A percentile compares a stretch with the other conserved stretches of the same genome.
Conservation (phyloP, 1,140 invertebrate species). For the Drosophila ironensis region DNA sequence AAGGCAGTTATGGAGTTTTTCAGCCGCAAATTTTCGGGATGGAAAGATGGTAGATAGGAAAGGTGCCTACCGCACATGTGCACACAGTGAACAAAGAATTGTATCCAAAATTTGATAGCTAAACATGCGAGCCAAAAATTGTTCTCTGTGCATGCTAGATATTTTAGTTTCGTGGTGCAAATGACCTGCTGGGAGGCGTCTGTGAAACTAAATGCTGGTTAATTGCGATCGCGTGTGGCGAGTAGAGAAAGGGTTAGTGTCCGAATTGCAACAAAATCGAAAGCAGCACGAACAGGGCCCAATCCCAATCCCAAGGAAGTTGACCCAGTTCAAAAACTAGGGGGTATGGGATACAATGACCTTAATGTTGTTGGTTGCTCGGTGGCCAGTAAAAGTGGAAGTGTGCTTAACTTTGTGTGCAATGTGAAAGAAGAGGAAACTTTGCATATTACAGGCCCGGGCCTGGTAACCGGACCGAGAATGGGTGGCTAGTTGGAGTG, state of each 20-base stretch:
- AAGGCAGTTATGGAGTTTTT: conserved; percentile 25
- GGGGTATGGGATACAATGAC: conserved; percentile 16
- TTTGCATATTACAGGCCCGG: conserved; percentile 43
- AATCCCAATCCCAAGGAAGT: conserved; percentile 29
- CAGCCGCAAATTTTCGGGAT: conserved; percentile 1
- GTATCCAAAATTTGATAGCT: not conserved
- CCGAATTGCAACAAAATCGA: conserved; percentile 46
- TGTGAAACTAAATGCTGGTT: conserved; percentile 33
- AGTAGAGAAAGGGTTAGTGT: conserved; percentile 35
- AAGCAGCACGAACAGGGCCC: conserved; percentile 21
- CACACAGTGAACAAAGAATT: not conserved
- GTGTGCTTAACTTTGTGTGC: conserved; percentile 38
- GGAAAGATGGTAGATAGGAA: not conserved
- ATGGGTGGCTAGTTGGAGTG: not conserved
- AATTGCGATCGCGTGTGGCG: conserved; percentile 35
- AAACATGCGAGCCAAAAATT: not conserved
- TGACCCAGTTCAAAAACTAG: not conserved
- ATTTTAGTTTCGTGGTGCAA: not conserved
- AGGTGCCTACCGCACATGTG: not conserved
- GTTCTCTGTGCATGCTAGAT: not conserved
- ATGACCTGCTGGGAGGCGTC: not conserved
- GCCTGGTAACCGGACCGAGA: not conserved
- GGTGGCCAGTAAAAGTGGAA: conserved; percentile 28
- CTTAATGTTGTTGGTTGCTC: conserved; percentile 19
- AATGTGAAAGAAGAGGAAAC: conserved; percentile 45